These are phyloP conservation scores for Trematomus bernacchii DNA, from an alignment of 2,797 vertebrate genomes.

Conservation along the genomic window DNA sequence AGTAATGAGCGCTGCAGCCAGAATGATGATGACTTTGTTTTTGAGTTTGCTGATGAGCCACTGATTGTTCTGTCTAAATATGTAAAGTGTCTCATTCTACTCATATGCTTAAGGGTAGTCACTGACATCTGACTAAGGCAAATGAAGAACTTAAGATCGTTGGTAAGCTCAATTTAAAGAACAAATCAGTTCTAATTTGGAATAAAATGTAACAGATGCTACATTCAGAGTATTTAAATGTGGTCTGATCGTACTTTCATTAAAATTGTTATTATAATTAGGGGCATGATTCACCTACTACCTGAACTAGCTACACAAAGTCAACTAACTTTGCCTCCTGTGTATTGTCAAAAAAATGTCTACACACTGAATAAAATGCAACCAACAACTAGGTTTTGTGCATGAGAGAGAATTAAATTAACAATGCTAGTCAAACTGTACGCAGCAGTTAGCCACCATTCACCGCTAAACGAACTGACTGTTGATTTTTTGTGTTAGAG, in stretches of 20 bases:
- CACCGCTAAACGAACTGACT: neutral
- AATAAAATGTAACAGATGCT: neutral
- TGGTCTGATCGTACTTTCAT: conserved; percentile 11
- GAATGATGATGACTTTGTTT: conserved; percentile 16
- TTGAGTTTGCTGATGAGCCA: conserved; percentile 39
- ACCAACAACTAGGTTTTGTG: neutral
- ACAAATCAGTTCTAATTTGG: neutral
- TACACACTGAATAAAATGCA: neutral
- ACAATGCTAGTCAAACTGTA: neutral
- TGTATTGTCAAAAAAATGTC: neutral
- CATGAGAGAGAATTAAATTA: neutral
- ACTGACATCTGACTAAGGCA: neutral
- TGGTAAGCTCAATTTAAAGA: neutral
- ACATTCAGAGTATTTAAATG: neutral
- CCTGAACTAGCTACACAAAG: conserved; percentile 6
- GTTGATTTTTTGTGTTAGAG: neutral
- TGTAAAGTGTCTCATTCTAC: neutral
- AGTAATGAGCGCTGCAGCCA: conserved; percentile 7
- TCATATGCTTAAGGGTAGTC: neutral
- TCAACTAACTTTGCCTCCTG: neutral
- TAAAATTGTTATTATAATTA: neutral
- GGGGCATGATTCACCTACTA: neutral
- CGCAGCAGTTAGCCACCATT: too few species aligned
- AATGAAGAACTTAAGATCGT: neutral
- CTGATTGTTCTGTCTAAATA: neutral